A percentile compares a stretch with the other conserved stretches of the same genome.
Evolutionary conservation across 2,888 invertebrate genomes (phyloP).

Genomic region (Brenthis daphne): DNA sequence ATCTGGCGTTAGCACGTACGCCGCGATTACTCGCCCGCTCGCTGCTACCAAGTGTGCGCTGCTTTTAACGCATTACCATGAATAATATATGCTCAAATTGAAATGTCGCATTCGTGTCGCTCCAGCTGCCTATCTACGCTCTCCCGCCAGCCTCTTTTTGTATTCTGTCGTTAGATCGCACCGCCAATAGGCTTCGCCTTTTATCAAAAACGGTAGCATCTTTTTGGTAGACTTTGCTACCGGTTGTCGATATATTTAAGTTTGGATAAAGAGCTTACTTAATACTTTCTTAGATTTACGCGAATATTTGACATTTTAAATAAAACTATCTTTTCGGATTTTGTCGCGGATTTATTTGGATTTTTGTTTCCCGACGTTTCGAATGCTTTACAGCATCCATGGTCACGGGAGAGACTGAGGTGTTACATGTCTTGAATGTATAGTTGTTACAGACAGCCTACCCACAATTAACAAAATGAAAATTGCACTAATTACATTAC

Average conservation of each 20-base stretch:
- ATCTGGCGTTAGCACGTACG: slow-evolving; percentile 71
- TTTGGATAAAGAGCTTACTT: background rate
- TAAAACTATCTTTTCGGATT: too few relatives aligned
- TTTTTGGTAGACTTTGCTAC: slow-evolving; percentile 22
- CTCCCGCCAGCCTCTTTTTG: slow-evolving; percentile 56
- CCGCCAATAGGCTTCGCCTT: slow-evolving; percentile 73
- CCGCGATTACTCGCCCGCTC: slow-evolving; percentile 71
- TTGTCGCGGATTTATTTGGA: too few relatives aligned
- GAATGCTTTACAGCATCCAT: too few relatives aligned
- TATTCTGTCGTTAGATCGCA: slow-evolving; percentile 64
- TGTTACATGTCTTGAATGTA: too few relatives aligned
- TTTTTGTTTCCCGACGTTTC: too few relatives aligned
- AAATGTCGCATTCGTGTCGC: slow-evolving; percentile 80
- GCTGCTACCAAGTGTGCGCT: slow-evolving; percentile 67
- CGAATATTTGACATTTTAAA: too few relatives aligned
- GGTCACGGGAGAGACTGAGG: too few relatives aligned
- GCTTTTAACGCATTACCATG: slow-evolving; percentile 82
- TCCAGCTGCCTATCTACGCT: slow-evolving; percentile 70
- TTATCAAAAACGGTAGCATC: slow-evolving; percentile 45
- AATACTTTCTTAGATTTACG: too few relatives aligned
- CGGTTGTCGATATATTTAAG: slow-evolving; percentile 10
- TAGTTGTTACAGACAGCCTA: too few relatives aligned
- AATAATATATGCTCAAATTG: slow-evolving; percentile 82
- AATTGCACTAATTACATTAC: too few relatives aligned
- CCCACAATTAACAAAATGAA: too few relatives aligned